These are phyloP conservation scores for Phataginus tetradactyla DNA, from an alignment of 2,797 vertebrate genomes.

Conservation along the genomic window DNA sequence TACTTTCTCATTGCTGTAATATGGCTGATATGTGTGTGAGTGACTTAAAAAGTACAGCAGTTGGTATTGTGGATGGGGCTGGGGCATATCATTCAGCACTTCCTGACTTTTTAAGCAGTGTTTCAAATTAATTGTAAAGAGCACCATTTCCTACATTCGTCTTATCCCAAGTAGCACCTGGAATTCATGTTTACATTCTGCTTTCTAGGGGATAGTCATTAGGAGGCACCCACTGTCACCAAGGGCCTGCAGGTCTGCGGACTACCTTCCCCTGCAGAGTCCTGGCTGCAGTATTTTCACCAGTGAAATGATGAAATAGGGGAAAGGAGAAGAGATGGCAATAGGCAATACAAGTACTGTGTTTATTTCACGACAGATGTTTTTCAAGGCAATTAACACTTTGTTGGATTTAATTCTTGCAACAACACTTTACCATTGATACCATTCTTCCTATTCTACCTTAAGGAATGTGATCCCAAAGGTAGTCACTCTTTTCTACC, in stretches of 20 bases:
- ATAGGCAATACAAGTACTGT: background rate
- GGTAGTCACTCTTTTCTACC: background rate
- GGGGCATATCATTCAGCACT: background rate
- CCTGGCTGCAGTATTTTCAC: background rate
- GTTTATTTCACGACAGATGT: background rate
- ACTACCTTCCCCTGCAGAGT: background rate
- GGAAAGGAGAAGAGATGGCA: background rate
- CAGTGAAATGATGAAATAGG: background rate
- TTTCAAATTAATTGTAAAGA: background rate
- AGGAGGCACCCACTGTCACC: background rate
- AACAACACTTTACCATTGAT: background rate
- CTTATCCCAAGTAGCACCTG: background rate
- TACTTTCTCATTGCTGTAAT: background rate
- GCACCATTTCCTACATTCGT: background rate
- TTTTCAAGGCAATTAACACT: background rate
- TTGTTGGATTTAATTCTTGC: background rate
- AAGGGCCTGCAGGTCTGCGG: background rate
- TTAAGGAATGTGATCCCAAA: background rate
- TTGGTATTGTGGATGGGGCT: background rate
- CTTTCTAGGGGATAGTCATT: background rate
- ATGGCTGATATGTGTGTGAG: background rate
- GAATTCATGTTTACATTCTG: background rate
- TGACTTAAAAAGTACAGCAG: background rate
- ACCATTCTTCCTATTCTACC: background rate
- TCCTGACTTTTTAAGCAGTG: background rate